Evolutionary conservation across 2,888 invertebrate genomes (phyloP).

Genomic region (Clistopyga incitator): DNA sequence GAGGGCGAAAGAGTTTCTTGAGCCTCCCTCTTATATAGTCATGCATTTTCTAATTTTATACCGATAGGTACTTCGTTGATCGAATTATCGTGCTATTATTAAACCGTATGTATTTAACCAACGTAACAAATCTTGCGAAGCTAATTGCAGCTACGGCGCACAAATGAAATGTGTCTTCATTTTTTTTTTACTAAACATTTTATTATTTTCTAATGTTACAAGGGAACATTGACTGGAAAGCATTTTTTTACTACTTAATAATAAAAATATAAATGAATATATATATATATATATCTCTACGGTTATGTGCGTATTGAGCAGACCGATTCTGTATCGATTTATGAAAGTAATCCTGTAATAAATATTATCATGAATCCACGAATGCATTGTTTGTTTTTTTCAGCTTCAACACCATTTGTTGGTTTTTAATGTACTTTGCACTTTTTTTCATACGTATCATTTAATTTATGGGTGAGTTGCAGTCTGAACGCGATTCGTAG

Average conservation of each 20-base stretch:
- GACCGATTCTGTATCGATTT: slow-evolving; percentile 23
- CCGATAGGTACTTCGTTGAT: slow-evolving; percentile 10
- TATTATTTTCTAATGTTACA: neutral
- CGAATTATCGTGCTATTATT: neutral
- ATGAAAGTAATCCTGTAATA: slow-evolving; percentile 41
- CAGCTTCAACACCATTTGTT: neutral
- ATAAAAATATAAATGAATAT: slow-evolving; percentile 14
- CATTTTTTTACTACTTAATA: slow-evolving; percentile 21
- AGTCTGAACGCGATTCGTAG: neutral
- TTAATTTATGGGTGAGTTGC: neutral
- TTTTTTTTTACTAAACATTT: neutral
- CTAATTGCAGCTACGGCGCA: neutral
- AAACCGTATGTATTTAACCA: neutral
- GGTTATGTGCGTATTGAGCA: slow-evolving; percentile 35
- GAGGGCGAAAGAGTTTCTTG: neutral
- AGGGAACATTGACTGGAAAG: slow-evolving; percentile 16
- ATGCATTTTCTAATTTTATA: slow-evolving; percentile 18
- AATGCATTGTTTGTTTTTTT: neutral
- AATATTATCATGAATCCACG: slow-evolving; percentile 24
- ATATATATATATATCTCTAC: slow-evolving; percentile 30
- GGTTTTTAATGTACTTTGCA: no score
- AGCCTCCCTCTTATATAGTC: neutral
- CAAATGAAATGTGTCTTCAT: neutral
- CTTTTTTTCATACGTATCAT: neutral
- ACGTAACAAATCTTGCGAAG: neutral